phyloP scores from a whole-genome alignment of 2,888 invertebrate genomes.

The Terebella lapidaria region DNA sequence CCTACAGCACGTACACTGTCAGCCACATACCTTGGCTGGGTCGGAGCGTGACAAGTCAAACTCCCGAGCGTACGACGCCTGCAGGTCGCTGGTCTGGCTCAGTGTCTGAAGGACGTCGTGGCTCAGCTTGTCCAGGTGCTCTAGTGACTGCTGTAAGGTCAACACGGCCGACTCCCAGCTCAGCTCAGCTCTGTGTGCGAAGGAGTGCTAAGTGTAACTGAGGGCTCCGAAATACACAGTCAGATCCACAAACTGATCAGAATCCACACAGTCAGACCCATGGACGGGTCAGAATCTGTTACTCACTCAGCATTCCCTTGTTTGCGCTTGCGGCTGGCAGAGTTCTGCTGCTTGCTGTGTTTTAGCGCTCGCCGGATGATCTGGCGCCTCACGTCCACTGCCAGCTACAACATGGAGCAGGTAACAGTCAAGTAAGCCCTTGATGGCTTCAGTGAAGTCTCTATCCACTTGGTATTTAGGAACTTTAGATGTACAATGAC shows the following conservation, averaged over 20 bases:
- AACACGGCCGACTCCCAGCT: slow-evolving; percentile 32
- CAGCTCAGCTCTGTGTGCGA: too few relatives aligned
- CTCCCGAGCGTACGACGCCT: slow-evolving; percentile 29
- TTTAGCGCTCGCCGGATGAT: slow-evolving; percentile 45
- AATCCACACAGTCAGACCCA: too few relatives aligned
- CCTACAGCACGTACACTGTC: not conserved
- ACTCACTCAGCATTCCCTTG: too few relatives aligned
- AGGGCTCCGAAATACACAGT: too few relatives aligned
- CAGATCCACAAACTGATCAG: too few relatives aligned
- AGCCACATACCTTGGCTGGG: slow-evolving; percentile 25
- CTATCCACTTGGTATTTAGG: too few relatives aligned
- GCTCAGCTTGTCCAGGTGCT: slow-evolving; percentile 35
- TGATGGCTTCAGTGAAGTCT: too few relatives aligned
- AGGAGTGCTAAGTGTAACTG: too few relatives aligned
- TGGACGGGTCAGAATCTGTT: too few relatives aligned
- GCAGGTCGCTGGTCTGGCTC: slow-evolving; percentile 28
- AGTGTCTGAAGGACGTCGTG: slow-evolving; percentile 31
- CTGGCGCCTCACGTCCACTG: slow-evolving; percentile 42
- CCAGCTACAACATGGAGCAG: slow-evolving; percentile 30
- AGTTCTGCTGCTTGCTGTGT: slow-evolving; percentile 34
- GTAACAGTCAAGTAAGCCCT: slow-evolving; percentile 8
- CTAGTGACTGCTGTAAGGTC: slow-evolving; percentile 29
- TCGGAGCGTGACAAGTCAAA: slow-evolving; percentile 38
- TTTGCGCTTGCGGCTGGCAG: slow-evolving; percentile 37
- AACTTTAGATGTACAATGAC: too few relatives aligned